A percentile compares a stretch with the other conserved stretches of the same genome.
These are phyloP conservation scores for Chionodraco myersi DNA, from an alignment of 2,113 vertebrate species.

Conservation along the genomic window DNA sequence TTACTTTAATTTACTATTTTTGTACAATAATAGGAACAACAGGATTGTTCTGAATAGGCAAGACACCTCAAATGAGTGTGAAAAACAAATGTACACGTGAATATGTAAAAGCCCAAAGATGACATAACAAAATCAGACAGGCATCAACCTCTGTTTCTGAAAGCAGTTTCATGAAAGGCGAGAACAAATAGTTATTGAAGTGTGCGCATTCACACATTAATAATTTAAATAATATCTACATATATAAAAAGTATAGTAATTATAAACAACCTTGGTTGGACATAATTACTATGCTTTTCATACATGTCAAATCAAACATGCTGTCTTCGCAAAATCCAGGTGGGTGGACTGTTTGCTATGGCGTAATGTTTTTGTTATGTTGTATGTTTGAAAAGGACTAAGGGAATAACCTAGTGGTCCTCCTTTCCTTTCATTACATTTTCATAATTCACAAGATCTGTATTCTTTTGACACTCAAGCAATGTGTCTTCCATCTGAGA, in stretches of 20 bases:
- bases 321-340: neutral
- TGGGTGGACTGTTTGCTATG: neutral
- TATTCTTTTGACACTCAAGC: neutral
- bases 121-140: constrained; percentile 39
- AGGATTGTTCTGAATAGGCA: neutral
- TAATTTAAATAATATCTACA: neutral
- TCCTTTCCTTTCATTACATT: constrained; percentile 2
- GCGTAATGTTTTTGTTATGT: neutral
- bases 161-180: constrained; percentile 28
- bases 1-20: neutral
- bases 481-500: neutral
- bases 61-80: constrained; percentile 11
- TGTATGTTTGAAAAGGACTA: constrained; percentile 1
- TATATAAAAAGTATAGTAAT: neutral
- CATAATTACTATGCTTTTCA: too few species aligned
- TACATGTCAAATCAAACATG: too few species aligned
- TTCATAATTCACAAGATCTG: neutral
- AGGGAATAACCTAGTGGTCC: neutral
- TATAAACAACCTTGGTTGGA: neutral
- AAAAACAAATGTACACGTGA: constrained; percentile 29
- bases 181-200: constrained; percentile 5
- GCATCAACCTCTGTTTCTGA: constrained; percentile 26
- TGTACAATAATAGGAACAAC: neutral
- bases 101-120: constrained; percentile 23
- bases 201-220: neutral